Conservation (phyloP, 2,888 invertebrate genomes). For the Notodonta ziczac region DNA sequence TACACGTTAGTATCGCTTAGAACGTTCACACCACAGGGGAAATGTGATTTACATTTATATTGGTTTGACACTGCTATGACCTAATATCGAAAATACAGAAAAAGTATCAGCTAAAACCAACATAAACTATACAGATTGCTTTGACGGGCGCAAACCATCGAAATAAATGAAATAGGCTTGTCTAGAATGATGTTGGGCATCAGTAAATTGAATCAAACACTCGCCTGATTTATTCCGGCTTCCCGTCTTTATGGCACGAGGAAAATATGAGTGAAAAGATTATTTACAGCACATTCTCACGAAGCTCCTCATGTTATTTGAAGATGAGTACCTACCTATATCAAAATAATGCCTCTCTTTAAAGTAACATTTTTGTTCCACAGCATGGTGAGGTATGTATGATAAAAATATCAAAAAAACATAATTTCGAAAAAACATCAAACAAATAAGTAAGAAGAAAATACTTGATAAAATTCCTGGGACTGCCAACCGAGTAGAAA, state of each 20-base stretch:
- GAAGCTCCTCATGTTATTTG: background rate
- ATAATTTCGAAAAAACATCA: conserved; percentile 29
- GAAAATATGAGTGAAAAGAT: conserved; percentile 10
- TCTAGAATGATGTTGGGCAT: conserved; percentile 20
- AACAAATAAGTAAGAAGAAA: conserved; percentile 32
- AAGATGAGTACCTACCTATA: background rate
- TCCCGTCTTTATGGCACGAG: conserved; percentile 18
- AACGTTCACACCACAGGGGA: background rate
- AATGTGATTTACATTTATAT: background rate
- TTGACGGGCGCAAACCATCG: conserved; percentile 27
- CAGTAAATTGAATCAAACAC: conserved; percentile 27
- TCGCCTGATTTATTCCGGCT: conserved; percentile 26
- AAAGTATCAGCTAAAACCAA: conserved; percentile 15
- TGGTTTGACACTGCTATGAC: background rate
- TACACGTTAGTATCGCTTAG: background rate
- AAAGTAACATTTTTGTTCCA: conserved; percentile 22
- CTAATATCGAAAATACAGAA: conserved; percentile 12
- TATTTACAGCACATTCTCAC: conserved; percentile 3
- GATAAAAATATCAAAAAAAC: conserved; percentile 21
- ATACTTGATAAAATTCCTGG: conserved; percentile 19
- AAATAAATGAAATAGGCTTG: conserved; percentile 29
- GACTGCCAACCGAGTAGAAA: conserved; percentile 13
- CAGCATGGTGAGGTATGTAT: conserved; percentile 24
- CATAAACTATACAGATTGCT: conserved; percentile 32
- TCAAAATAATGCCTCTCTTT: conserved; percentile 15